phyloP scores from a whole-genome alignment of 2,888 invertebrate genomes.

The Hyppa rectilinea region DNA sequence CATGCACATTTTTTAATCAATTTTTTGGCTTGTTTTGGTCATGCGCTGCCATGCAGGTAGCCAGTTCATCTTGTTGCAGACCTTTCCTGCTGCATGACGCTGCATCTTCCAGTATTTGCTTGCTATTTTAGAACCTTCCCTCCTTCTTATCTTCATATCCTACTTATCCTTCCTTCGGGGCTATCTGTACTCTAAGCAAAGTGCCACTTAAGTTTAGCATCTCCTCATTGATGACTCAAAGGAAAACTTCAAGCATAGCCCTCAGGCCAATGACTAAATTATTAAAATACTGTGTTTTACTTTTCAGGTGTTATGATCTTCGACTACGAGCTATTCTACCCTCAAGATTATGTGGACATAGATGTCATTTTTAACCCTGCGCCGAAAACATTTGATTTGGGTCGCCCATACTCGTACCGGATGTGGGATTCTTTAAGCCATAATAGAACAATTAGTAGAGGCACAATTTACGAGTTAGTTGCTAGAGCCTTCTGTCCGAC shows the following conservation, averaged over 20 bases:
- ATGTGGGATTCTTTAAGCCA: conserved; percentile 45
- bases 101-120: no score
- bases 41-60: no score
- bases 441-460: conserved; percentile 23
- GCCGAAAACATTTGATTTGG: conserved; percentile 9
- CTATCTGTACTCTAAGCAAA: background rate
- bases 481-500: conserved; percentile 64
- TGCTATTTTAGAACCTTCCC: background rate
- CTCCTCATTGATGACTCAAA: background rate
- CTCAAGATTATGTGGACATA: conserved; percentile 76
- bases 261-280: no score
- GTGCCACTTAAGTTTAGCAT: background rate
- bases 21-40: no score
- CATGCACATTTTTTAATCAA: no score
- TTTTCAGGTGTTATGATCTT: conserved; percentile 80
- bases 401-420: conserved; percentile 49
- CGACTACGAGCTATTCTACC: conserved; percentile 91
- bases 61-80: no score
- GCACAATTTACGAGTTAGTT: conserved; percentile 58
- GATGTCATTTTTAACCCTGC: conserved; percentile 5
- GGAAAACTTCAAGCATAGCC: no score
- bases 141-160: no score
- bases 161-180: background rate
- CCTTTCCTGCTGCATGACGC: no score
- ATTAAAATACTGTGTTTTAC: background rate